phyloP scores from a whole-genome alignment of 2,113 vertebrate genomes.

The Aspidoscelis tigris region DNA sequence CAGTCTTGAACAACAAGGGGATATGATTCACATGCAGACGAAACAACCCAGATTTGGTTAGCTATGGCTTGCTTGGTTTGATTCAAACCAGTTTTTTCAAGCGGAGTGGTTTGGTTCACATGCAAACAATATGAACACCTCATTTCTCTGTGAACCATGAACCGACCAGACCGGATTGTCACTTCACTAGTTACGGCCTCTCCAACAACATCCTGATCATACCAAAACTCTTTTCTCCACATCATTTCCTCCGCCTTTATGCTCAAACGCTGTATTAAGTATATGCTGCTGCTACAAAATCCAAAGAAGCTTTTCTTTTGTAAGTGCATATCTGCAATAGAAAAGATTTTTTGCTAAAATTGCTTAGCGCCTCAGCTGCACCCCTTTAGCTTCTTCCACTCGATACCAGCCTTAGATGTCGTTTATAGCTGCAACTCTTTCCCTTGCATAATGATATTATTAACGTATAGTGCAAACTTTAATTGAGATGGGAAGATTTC shows the following conservation, averaged over 20 bases:
- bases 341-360: background rate
- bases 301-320: background rate
- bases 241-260: background rate
- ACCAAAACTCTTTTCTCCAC: background rate
- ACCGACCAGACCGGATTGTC: no score
- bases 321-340: background rate
- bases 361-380: background rate
- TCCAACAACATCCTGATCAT: background rate
- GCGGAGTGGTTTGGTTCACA: no score
- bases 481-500: background rate
- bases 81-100: no score
- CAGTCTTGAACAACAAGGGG: no score
- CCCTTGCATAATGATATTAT: background rate
- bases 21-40: no score
- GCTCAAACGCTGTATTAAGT: fast-evolving
- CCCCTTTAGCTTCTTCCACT: background rate
- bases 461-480: conserved; percentile 1
- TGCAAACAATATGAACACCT: no score
- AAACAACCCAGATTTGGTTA: no score
- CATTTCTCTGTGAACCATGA: no score
- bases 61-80: no score
- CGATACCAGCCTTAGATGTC: fast-evolving
- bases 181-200: no score
- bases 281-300: background rate
- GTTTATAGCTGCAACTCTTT: background rate